A percentile compares a stretch with the other conserved stretches of the same genome.
These are phyloP conservation scores for Sinocyclocheilus anophthalmus DNA, from an alignment of 2,113 vertebrate genomes.

Conservation along the genomic window DNA sequence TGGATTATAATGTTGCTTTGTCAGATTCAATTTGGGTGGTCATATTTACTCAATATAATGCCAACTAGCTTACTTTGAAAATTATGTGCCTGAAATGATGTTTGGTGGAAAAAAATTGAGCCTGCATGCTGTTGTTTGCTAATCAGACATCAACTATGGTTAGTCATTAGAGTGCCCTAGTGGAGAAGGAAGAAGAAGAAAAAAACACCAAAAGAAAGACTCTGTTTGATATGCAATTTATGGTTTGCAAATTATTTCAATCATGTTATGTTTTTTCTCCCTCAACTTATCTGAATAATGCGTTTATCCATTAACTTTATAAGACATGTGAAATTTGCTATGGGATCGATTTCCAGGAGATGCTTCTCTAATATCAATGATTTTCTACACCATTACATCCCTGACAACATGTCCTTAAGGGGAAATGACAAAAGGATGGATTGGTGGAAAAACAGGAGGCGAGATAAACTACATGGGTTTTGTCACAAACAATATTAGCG, in stretches of 20 bases:
- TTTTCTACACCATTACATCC: slow-evolving; percentile 37
- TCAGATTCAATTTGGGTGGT: slow-evolving; percentile 76
- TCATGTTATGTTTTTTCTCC: neutral
- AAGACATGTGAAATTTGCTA: neutral
- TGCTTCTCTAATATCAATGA: slow-evolving; percentile 27
- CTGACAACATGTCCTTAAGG: slow-evolving; percentile 29
- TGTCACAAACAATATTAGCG: slow-evolving; percentile 15
- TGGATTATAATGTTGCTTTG: slow-evolving; percentile 82
- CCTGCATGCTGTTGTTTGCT: slow-evolving; percentile 52
- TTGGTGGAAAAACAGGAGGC: neutral
- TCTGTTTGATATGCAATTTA: slow-evolving; percentile 32
- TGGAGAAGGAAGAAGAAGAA: neutral
- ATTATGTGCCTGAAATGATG: slow-evolving; percentile 60
- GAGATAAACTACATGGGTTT: neutral
- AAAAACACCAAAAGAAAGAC: slow-evolving; percentile 19
- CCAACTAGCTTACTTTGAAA: slow-evolving; percentile 53
- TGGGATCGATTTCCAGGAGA: slow-evolving; percentile 6
- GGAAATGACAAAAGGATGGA: slow-evolving; percentile 31
- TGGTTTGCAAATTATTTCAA: slow-evolving; percentile 40
- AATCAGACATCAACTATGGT: slow-evolving; percentile 59
- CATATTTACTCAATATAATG: slow-evolving; percentile 74
- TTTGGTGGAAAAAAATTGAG: slow-evolving; percentile 41
- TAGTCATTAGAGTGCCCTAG: slow-evolving; percentile 43
- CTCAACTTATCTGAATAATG: slow-evolving; percentile 24
- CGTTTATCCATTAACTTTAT: slow-evolving; percentile 16